Percentiles rank a stretch among this genome's conserved stretches.
These are phyloP conservation scores for Cheirogaleus medius DNA, from an alignment of 2,113 vertebrate genomes.

Conservation along the genomic window DNA sequence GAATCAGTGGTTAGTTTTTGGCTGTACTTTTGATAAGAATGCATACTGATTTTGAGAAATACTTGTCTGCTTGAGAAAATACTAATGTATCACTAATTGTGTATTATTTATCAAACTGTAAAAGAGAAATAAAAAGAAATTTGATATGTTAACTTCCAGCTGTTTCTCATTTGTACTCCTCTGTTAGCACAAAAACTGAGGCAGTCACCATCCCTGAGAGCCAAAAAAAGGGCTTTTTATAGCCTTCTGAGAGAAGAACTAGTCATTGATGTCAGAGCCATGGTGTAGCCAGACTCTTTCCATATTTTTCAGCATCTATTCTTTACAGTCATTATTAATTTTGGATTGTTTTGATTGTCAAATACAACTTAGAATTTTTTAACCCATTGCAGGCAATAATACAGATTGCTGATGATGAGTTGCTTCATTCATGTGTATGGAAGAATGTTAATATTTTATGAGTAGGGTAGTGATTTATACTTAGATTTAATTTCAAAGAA, in stretches of 20 bases:
- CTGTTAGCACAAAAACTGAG: neutral
- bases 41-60: conserved; percentile 16
- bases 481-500: conserved; percentile 43
- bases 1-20: neutral
- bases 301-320: neutral
- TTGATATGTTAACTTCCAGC: neutral
- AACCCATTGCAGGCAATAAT: neutral
- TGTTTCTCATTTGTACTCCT: neutral
- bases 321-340: neutral
- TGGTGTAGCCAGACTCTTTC: neutral
- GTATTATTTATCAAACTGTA: neutral
- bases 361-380: neutral
- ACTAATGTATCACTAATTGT: neutral
- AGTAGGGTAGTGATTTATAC: conserved; percentile 8
- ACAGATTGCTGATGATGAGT: neutral
- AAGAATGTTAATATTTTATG: neutral
- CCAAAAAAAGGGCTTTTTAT: neutral
- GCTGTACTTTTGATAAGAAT: neutral
- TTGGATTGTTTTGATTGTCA: neutral
- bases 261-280: neutral
- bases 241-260: neutral
- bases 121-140: neutral
- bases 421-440: neutral
- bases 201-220: neutral
- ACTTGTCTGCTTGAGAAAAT: conserved; percentile 18